Conservation (phyloP, 2,888 invertebrate genomes). For the Megaustenia siamemsis region DNA sequence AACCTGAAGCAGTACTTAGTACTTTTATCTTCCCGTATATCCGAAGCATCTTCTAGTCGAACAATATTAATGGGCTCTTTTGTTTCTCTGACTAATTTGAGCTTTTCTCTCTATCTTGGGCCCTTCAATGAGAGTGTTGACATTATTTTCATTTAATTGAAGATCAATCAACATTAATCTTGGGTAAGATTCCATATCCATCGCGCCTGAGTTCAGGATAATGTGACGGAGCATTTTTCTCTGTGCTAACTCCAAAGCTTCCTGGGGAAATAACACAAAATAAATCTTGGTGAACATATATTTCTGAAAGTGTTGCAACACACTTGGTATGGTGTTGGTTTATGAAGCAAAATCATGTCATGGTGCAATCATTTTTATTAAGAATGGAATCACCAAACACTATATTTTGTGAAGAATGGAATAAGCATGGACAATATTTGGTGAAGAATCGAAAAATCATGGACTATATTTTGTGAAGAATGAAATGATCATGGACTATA, state of each 20-base stretch:
- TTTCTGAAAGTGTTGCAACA: no score
- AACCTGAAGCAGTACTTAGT: conserved; percentile 66
- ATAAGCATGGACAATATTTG: no score
- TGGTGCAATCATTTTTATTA: no score
- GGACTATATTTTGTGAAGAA: no score
- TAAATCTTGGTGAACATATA: no score
- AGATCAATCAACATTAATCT: conserved; percentile 72
- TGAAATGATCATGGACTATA: no score
- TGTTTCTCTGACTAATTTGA: conserved; percentile 36
- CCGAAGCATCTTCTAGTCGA: conserved; percentile 1
- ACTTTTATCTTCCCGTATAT: conserved; percentile 18
- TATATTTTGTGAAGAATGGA: no score
- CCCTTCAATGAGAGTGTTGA: conserved; percentile 8
- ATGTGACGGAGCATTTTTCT: conserved; percentile 76
- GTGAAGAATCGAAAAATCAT: no score
- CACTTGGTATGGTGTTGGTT: no score
- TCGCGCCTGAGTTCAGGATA: conserved; percentile 62
- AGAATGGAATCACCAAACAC: no score
- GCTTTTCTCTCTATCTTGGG: no score
- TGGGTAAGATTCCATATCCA: conserved; percentile 70
- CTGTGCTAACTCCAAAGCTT: conserved; percentile 76
- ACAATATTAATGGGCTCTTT: conserved; percentile 27
- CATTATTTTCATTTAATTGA: conserved; percentile 34
- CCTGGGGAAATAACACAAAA: conserved; percentile 63
- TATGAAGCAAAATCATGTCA: no score